Base-by-base conservation (phyloP, 2,888 invertebrate species). In the Hypsopygia costalis region DNA sequence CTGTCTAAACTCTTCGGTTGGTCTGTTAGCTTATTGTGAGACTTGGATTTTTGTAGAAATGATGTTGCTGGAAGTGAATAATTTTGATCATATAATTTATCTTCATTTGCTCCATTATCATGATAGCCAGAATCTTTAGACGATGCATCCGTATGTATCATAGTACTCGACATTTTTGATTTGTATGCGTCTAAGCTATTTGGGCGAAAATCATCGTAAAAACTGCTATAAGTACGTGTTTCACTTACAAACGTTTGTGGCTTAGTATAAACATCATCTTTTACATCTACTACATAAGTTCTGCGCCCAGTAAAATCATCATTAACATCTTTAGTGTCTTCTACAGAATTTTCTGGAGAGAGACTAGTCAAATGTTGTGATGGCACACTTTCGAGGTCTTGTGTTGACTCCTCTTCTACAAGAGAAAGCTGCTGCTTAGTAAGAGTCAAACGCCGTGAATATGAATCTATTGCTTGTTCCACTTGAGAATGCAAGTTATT, bases 351-450 rank as follows among this genome's bases (percentile, higher is more conserved):
- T 64, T 80, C 80, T 33, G 77, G 78, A 4, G 82, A 74, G 25
- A 81, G 54, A 43, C 78, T 82, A 1, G 69, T 55, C 41, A 72
- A 46, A 34, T 76, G 76, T 39, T 85, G 82, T 4, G 85, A 85
- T 10, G 79, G 79, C 1, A 75, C 69, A 58, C 82, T 85, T 25
- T 89, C 89, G 9, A 86, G 51, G 44, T 89, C 89, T 61, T 89
- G 89, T 1, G 76, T 78, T 0, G 87, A 88, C 52, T 90, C 89
- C 53, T 90, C 89, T 70, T 89, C 89, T 1, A 90, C 89, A 44
- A 90, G 60, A 1, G 89, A 89, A 0, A 90, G 58, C 48, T 89
- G 87, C 47, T 87, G 82, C 50, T 81, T 85, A 1, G 76, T 81
- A 16, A 73, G 47, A 8, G 66, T 68, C 1, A 81, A 55, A 25